These are phyloP conservation scores for Ageneiosus marmoratus DNA, from an alignment of 2,113 vertebrate species.

Conservation along the genomic window DNA sequence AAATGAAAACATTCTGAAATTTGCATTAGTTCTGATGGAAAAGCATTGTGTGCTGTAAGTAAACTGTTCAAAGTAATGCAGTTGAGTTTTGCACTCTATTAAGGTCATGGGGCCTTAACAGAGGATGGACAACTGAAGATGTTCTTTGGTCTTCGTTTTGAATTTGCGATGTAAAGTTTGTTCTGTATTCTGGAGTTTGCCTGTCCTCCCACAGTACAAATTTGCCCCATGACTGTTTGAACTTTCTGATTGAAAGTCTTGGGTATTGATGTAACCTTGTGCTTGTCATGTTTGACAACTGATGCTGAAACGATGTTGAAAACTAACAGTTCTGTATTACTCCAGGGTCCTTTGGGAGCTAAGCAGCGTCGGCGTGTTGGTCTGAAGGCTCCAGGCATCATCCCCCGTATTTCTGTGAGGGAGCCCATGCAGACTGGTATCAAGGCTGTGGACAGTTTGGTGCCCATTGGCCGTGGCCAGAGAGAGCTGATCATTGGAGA, in stretches of 20 bases:
- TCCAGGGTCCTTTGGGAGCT: conserved; percentile 83
- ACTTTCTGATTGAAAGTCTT: too few relatives aligned
- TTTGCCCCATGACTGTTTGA: too few relatives aligned
- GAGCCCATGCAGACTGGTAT: conserved; percentile 99
- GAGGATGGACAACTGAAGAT: neutral
- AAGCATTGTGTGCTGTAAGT: neutral
- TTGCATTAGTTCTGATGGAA: neutral
- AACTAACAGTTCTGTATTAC: neutral
- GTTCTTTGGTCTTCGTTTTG: neutral
- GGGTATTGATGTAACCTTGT: too few relatives aligned
- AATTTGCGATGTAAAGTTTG: neutral
- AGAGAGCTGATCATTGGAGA: conserved; percentile 98
- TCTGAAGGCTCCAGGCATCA: conserved; percentile 96
- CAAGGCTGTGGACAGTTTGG: conserved; percentile 97
- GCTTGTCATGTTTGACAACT: too few relatives aligned
- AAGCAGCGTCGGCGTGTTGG: conserved; percentile 90
- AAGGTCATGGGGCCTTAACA: neutral
- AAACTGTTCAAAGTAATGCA: too few relatives aligned
- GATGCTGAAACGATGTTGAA: too few relatives aligned
- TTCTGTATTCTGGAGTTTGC: too few relatives aligned
- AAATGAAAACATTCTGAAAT: neutral
- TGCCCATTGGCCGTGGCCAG: conserved; percentile 96
- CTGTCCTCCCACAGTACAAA: too few relatives aligned
- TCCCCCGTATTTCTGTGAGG: conserved; percentile 95
- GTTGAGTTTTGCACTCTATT: neutral